Conservation (phyloP, 2,888 invertebrate species). For the Cheilosia grossa region DNA sequence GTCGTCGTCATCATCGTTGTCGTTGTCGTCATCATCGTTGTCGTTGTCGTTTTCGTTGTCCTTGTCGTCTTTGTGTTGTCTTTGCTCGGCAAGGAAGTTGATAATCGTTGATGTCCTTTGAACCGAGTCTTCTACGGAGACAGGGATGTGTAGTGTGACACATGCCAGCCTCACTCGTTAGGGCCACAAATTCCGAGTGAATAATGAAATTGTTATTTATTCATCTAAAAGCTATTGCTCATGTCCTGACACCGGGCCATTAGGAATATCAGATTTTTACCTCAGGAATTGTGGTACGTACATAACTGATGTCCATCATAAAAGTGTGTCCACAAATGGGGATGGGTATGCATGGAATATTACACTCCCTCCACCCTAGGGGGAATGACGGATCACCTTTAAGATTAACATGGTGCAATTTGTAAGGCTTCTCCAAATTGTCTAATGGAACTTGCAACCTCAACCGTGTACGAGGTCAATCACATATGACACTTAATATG, state of each 20-base stretch:
- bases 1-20: slow-evolving; percentile 4
- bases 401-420: background rate
- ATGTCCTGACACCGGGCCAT: slow-evolving; percentile 49
- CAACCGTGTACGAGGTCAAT: background rate
- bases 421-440: no score
- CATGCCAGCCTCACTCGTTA: slow-evolving; percentile 50
- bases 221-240: slow-evolving; percentile 53
- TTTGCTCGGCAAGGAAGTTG: slow-evolving; percentile 29
- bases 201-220: slow-evolving; percentile 69
- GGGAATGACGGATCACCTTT: slow-evolving; percentile 27
- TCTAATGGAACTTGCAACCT: background rate
- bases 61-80: slow-evolving; percentile 41
- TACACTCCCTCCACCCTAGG: background rate
- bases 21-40: no score
- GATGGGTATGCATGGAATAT: background rate
- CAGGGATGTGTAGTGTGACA: slow-evolving; percentile 47
- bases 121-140: slow-evolving; percentile 8
- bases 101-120: slow-evolving; percentile 64
- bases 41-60: background rate
- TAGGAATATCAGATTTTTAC: slow-evolving; percentile 45
- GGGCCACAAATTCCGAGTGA: slow-evolving; percentile 46
- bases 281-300: slow-evolving; percentile 25
- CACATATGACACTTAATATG: slow-evolving; percentile 27
- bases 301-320: slow-evolving; percentile 44
- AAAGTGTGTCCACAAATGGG: slow-evolving; percentile 2